These are phyloP conservation scores for Mormyrus proboscirostris DNA, from an alignment of 2,797 vertebrate species.

Conservation along the genomic window DNA sequence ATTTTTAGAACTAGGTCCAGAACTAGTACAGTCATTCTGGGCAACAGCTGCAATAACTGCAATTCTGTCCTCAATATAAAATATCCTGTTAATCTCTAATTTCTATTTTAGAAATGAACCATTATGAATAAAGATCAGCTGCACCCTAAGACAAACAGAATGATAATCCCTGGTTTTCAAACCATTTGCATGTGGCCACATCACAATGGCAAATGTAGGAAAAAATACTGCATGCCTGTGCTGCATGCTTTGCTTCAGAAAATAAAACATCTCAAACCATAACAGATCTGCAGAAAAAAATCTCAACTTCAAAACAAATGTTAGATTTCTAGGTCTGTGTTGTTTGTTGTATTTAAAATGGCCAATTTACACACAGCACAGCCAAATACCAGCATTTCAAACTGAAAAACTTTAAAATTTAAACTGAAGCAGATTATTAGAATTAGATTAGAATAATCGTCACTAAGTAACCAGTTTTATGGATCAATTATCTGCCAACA, in stretches of 20 bases:
- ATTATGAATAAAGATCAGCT: neutral
- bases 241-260: neutral
- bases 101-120: neutral
- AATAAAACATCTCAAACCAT: neutral
- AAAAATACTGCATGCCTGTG: neutral
- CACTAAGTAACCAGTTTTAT: neutral
- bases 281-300: neutral
- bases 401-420: neutral
- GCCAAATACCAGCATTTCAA: conserved; percentile 1
- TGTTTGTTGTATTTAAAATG: neutral
- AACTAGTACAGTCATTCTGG: neutral
- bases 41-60: neutral
- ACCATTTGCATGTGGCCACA: neutral
- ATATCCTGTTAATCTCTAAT: neutral
- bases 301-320: neutral
- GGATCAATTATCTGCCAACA: neutral
- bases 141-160: neutral
- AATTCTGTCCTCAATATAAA: neutral
- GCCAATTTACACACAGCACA: neutral
- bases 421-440: neutral
- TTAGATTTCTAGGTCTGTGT: neutral
- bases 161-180: neutral
- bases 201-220: neutral
- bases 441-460: neutral
- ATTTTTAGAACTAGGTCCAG: neutral